Base-by-base conservation (phyloP, 2,113 vertebrate species). In the Tor tambroides region DNA sequence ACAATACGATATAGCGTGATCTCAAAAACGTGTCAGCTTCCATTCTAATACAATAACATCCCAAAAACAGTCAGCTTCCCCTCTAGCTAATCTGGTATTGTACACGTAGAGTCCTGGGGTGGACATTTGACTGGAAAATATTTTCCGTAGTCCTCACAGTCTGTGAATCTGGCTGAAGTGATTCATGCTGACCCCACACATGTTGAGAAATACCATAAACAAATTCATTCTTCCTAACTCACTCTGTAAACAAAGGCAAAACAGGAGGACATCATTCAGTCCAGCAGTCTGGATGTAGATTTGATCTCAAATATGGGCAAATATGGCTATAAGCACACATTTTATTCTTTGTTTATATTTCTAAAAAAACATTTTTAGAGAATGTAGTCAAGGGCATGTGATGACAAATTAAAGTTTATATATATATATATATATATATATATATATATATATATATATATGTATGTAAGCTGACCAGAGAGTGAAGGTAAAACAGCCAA, bases 61-160 rank as follows among this genome's bases (percentile, higher is more conserved):
- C 80, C 76, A 5, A 80, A 54, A 82, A 90, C 91, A 92, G 92
- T 90, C 91, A 92, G 85, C 89, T 81, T 89, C 89, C 74, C 10
- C 43, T 83, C 23, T 88, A 82, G 86, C 41, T 87, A 89, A 91
- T 89, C 85, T 76, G 74, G 67, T 35, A 35, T 69, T 69, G 67
- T 69, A 69, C 30, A 17, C 41, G 2, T 65, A 54, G 77, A 89
- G 30, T 71, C 75, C 41, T 76, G 30, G 56, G 75, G 35, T 63
- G 80, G 41, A 67, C 5, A 17, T 21, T 19, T 38, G 51, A 43
- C 49, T 86, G 85, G 67, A 35, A 83, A 84, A 26, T 61, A 19
- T 67, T 89, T 90, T 89, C 87, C 23, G 59, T 7, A 83, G 0
- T 84, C 76, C 54, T 71, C 80, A 88, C 43, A 46, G 43, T 46